These are phyloP conservation scores for Luscinia luscinia DNA, from an alignment of 2,797 vertebrate species.

Conservation along the genomic window DNA sequence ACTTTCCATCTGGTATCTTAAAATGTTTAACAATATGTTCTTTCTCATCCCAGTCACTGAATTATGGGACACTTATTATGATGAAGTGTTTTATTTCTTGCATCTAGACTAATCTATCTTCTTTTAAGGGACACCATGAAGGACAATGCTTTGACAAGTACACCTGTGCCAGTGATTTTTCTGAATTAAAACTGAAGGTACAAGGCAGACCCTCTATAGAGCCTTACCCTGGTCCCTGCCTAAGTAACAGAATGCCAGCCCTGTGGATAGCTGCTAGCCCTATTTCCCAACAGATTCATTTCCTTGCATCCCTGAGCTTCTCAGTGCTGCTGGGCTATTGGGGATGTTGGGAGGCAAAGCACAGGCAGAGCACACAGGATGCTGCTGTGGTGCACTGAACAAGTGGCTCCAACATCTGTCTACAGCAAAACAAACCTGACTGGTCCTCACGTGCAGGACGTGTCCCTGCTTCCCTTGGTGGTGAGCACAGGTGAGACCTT, in stretches of 20 bases:
- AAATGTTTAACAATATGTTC: background rate
- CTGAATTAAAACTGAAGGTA: background rate
- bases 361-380: rapidly evolving
- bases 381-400: background rate
- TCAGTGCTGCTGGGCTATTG: background rate
- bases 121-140: background rate
- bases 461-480: background rate
- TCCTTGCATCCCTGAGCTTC: background rate
- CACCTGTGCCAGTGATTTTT: background rate
- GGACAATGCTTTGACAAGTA: background rate
- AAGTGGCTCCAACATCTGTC: background rate
- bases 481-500: background rate
- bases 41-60: background rate
- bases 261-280: background rate
- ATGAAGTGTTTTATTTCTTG: background rate
- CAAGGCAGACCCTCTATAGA: background rate
- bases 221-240: background rate
- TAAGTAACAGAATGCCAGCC: background rate
- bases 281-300: background rate
- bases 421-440: background rate
- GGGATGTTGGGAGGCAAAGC: rapidly evolving
- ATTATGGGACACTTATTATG: background rate
- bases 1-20: background rate
- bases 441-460: background rate
- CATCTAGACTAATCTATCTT: background rate